These are phyloP conservation scores for Leptinotarsa peninsularis DNA, from an alignment of 2,888 invertebrate genomes.

Conservation along the genomic window DNA sequence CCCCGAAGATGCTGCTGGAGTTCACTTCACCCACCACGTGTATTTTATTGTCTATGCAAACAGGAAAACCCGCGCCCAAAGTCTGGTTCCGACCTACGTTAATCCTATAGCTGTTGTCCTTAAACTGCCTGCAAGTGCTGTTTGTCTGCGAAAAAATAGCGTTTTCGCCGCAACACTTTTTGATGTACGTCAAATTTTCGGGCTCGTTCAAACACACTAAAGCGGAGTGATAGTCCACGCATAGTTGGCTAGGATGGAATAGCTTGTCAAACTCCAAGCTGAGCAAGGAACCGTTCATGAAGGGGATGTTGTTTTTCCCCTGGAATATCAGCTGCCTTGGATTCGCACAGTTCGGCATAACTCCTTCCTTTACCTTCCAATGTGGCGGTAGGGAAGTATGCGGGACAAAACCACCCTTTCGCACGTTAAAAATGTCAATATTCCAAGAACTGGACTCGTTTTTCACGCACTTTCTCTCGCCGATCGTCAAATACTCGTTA, in stretches of 20 bases:
- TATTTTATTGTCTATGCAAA: constrained; percentile 65
- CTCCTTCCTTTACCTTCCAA: constrained; percentile 64
- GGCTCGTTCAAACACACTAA: constrained; percentile 71
- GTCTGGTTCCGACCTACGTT: constrained; percentile 57
- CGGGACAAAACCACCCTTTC: constrained; percentile 34
- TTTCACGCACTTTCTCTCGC: constrained; percentile 48
- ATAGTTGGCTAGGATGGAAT: constrained; percentile 73
- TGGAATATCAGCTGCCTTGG: constrained; percentile 55
- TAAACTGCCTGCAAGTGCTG: constrained; percentile 66
- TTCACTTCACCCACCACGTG: constrained; percentile 72
- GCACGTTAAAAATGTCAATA: constrained; percentile 47
- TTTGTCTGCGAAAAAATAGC: constrained; percentile 72
- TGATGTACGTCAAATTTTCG: constrained; percentile 57
- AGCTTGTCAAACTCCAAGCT: constrained; percentile 67
- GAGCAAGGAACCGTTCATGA: constrained; percentile 75
- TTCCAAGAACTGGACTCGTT: constrained; percentile 50
- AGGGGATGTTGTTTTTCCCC: constrained; percentile 55
- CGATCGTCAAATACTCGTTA: constrained; percentile 50
- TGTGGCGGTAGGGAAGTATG: constrained; percentile 61
- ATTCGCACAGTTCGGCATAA: constrained; percentile 61
- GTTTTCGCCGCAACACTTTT: constrained; percentile 79
- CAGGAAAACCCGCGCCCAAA: constrained; percentile 60
- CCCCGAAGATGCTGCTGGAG: constrained; percentile 68
- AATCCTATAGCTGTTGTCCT: constrained; percentile 58
- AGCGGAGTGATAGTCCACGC: constrained; percentile 76